Conservation (phyloP, 2,113 vertebrate genomes). For the Phylloscopus trochilus region DNA sequence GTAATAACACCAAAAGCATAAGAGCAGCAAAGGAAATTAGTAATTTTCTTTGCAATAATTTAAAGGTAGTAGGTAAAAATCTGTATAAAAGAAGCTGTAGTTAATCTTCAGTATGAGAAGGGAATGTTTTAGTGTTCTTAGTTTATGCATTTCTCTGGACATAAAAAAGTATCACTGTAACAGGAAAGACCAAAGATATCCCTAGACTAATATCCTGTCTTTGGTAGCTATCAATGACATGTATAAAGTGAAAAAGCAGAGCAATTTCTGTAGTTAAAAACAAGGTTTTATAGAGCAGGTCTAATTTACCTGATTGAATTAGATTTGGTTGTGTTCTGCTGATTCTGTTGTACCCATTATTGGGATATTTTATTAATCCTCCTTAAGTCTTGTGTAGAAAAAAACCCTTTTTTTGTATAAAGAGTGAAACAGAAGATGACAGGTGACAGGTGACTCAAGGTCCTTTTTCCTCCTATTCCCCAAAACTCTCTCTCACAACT, state of each 20-base stretch:
- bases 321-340: background rate
- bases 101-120: background rate
- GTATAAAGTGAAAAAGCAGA: background rate
- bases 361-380: background rate
- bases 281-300: background rate
- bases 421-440: background rate
- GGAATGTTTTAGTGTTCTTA: background rate
- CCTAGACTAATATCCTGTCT: background rate
- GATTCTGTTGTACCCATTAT: background rate
- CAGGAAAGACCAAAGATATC: background rate
- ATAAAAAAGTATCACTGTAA: background rate
- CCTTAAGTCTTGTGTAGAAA: background rate
- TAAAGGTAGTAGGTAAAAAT: background rate
- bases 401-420: background rate
- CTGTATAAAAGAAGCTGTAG: background rate
- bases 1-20: background rate
- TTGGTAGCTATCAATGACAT: background rate
- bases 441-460: no score
- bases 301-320: background rate
- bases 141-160: background rate
- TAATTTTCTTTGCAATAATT: background rate
- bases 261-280: background rate
- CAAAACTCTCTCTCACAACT: background rate
- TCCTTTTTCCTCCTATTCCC: background rate
- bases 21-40: background rate